Conservation (phyloP, 2,113 vertebrate species). For the Sterrhoptilus dennistouni region DNA sequence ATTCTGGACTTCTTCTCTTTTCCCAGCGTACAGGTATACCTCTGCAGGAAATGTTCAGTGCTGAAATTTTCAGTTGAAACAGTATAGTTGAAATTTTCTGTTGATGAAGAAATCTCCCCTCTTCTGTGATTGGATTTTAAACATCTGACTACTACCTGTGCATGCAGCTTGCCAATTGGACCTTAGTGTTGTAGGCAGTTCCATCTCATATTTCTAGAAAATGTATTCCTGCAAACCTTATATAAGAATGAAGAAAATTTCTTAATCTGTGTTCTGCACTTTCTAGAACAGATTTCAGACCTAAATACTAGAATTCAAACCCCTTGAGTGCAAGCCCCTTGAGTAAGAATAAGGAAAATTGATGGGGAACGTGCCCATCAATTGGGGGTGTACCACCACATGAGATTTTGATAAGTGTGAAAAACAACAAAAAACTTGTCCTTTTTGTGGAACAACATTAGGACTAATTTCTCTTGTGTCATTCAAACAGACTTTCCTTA, state of each 20-base stretch:
- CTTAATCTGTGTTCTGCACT: neutral
- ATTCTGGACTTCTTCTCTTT: neutral
- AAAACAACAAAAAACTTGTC: rapidly evolving
- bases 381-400: neutral
- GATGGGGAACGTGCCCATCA: neutral
- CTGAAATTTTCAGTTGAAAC: neutral
- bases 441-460: neutral
- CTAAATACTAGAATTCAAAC: neutral
- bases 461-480: neutral
- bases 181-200: neutral
- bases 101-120: neutral
- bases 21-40: neutral
- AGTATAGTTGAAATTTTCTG: neutral
- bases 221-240: neutral
- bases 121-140: neutral
- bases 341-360: neutral
- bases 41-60: neutral
- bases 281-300: neutral
- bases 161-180: neutral
- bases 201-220: neutral
- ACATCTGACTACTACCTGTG: neutral
- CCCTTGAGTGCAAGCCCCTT: neutral
- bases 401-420: neutral
- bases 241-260: neutral
- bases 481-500: neutral